Evolutionary conservation across 2,888 invertebrate species (phyloP), one percentile per base, ranked within the genome.

Genomic region (Drosophila nr. perissopoda): DNA sequence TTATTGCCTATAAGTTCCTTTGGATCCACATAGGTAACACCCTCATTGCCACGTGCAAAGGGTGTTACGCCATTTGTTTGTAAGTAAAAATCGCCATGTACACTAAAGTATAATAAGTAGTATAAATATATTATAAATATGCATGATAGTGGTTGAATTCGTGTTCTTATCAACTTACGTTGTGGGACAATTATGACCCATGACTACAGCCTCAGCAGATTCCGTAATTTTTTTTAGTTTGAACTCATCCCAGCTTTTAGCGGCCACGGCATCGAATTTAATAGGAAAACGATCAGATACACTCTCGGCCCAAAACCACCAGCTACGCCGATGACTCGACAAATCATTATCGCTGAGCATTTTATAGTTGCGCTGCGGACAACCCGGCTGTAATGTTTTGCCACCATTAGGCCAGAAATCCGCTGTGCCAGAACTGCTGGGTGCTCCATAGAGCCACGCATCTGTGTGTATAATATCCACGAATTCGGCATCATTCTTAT

Each of bases 391-490:
- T n/a, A 94, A 88, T 61, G 94, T 94, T 81, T 94, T 94, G 1
- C 95, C 95, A 0, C 94, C 94, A 74, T 95, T 95, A 0, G 95
- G 95, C 95, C 95, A 95, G 91, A 95, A 95, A 82, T 95, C 95
- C 0, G 93, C 95, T 0, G 94, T 94, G 1, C 95, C 95, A 0
- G 95, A 95, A 21, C 93, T 91, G 1, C 94, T 94, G 0, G 95
- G 95, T 0, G 95, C 95, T 0, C 95, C 95, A 70, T 95, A 95
- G 0, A 94, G 93, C 34, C 95, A 95, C 0, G 95, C 95, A 79
- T 96, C 95, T 0, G 96, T 95, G 86, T 96, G 96, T 68, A 96
- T 96, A 7, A 96, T 94, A 90, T 96, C 95, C 2, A 95, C 95
- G 52, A 95, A 95, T 57, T 94, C 94, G 0, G 95, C 95, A 87